Conservation (phyloP, 1,140 invertebrate genomes). For the Antheraea mylitta region DNA sequence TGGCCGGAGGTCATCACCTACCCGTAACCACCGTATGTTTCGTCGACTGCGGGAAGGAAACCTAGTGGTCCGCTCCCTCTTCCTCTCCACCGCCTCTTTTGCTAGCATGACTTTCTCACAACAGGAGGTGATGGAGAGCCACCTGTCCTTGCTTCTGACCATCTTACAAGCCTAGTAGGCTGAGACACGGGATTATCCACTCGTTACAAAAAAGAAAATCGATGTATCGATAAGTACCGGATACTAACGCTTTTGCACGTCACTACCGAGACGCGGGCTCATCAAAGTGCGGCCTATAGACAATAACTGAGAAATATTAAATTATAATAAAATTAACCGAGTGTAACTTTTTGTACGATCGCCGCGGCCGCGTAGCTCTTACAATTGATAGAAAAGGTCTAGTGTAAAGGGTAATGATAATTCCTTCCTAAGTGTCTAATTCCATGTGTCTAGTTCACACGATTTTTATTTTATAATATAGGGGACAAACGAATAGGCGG, state of each 20-base stretch:
- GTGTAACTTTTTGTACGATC: constrained; percentile 57
- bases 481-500: too few relatives aligned
- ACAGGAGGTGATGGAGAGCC: too few relatives aligned
- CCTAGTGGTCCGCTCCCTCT: too few relatives aligned
- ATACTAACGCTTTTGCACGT: constrained; percentile 5
- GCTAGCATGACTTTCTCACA: too few relatives aligned
- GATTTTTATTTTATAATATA: too few relatives aligned
- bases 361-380: constrained; percentile 20
- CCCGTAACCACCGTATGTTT: too few relatives aligned
- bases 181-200: not conserved
- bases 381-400: not conserved
- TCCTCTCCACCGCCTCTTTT: too few relatives aligned
- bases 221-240: not conserved
- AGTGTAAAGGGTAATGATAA: constrained; percentile 8
- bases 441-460: too few relatives aligned
- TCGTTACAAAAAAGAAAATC: not conserved
- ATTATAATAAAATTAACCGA: constrained; percentile 76
- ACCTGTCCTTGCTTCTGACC: too few relatives aligned
- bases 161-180: too few relatives aligned
- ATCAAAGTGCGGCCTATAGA: constrained; percentile 66
- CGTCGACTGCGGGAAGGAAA: too few relatives aligned
- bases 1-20: too few relatives aligned
- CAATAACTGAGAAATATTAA: constrained; percentile 75
- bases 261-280: constrained; percentile 56
- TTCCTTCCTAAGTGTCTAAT: not conserved